Evolutionary conservation across 2,113 vertebrate genomes (phyloP).

Genomic region (Nipponia nippon): DNA sequence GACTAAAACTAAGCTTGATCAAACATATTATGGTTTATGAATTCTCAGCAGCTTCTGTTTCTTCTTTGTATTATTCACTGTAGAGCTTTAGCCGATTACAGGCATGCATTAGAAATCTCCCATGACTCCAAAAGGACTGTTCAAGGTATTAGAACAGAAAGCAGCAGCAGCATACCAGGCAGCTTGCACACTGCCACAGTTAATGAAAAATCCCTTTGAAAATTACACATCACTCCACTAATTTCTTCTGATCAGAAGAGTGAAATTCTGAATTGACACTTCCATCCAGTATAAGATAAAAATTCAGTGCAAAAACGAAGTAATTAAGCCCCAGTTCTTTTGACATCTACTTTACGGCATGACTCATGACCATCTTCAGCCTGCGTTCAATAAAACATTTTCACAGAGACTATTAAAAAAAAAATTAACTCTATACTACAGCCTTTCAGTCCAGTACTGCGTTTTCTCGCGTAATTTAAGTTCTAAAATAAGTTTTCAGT

Average conservation of each 20-base stretch:
- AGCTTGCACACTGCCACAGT: neutral
- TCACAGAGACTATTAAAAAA: neutral
- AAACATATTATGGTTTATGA: neutral
- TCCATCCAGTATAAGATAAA: neutral
- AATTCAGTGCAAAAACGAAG: neutral
- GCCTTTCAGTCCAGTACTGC: neutral
- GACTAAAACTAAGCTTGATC: neutral
- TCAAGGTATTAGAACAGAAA: neutral
- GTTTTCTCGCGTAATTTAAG: neutral
- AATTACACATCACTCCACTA: neutral
- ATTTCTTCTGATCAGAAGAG: neutral
- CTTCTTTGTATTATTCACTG: neutral
- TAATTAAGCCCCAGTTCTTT: neutral
- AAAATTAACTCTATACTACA: neutral
- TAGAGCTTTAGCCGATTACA: neutral
- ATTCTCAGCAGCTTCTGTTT: neutral
- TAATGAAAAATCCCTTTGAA: constrained; percentile 15
- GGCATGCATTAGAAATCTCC: neutral
- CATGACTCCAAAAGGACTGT: neutral
- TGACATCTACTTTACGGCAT: neutral
- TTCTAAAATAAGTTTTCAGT: neutral
- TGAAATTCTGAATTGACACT: neutral
- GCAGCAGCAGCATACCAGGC: neutral
- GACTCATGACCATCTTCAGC: neutral
- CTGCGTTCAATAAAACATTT: accelerated